Evolutionary conservation across 1,140 invertebrate genomes (phyloP), one percentile per base, ranked within the genome.

Genomic region (Nephila pilipes): DNA sequence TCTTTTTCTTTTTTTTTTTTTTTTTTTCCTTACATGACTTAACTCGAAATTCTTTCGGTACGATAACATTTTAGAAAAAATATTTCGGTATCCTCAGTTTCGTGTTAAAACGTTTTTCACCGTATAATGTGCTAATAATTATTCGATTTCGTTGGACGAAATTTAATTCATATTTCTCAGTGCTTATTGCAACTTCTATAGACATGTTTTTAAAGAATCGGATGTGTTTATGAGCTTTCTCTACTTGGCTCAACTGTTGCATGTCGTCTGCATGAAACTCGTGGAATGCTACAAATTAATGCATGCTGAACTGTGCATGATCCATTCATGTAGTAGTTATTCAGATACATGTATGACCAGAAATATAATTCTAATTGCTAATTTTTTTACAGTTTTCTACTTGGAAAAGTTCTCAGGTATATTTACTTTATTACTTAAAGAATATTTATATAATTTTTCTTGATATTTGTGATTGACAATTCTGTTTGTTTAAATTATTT

Each of bases 331-430:
- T 65, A 36, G 25, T 75, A 75, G 69, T 75, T 36, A 75, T 36
- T 75, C 29, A 36, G 18, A 32, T 32, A 32, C 25, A 75, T 32
- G 14, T 65, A 8, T 75, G 29, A 75, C 54, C 6, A 55, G 54
- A 83, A 55, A 55, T 3, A 46, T 46, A 6, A 25, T 57, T 83
- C 81, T 83, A 54, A 83, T 55, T 6, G 20, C 20, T 46, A 22
- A 54, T 83, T 80, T 29, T 55, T 85, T 94, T 94, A 94, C 94
- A 96, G 95, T 96, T 96, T 96, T 96, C 96, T 91, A 96, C 96
- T 91, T 96, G 96, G 96, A 96, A 95, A 94, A 96, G 95, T 94
- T 96, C 96, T 94, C 96, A 96, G 96, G 96, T 96, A 93, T 5
- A 32, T 93, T 85, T 57, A 0, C 46, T 55, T 83, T 55, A 83